Base-by-base conservation (phyloP, 2,888 invertebrate species). In the Drosophila neonasuta region DNA sequence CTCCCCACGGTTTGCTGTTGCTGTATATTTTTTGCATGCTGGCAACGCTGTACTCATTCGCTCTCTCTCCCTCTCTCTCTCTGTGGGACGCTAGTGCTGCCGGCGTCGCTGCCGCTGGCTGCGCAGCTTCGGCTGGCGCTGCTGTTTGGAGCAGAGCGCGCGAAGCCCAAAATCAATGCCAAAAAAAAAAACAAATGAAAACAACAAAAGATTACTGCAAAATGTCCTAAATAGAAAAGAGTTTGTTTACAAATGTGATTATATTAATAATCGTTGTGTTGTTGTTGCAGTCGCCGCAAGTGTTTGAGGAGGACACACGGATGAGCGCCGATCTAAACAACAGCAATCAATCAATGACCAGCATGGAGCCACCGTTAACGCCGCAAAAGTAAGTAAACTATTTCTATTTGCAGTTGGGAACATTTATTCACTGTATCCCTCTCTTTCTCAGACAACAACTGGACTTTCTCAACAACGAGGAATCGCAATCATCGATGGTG, bases 401-500 rank as follows among this genome's bases (percentile, higher is more conserved):
- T 24, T 24, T 24, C 1, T 24, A 24, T 13, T 13, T 55, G 5
- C 1, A 5, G 32, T 10, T 45, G 55, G 32, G 13, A 24, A 24
- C 34, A 34, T 17, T 10, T 10, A 46, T 7, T 44, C 8, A 34
- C 7, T 36, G 9, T 30, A 6, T 15, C 5, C 5, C n/a, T 52
- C 8, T 17, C 29, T 11, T n/a, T 8, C 5, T 3, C 8, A 3
- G 32, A 5, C 29, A 56, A 24, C 56, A 56, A 88, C 80, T 85
- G 24, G 90, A 91, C 56, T 89, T 89, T 56, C 74, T 89, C 2
- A 89, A 87, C 58, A 88, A 90, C 62, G 94, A 94, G 87, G 96
- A 96, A 89, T 96, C 96, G 5, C 96, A 96, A 90, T 96, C 95
- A 85, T 96, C 96, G n/a, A 93, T 95, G 30, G 92, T 95, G 77